Conservation (phyloP, 2,113 vertebrate genomes). For the Elgaria multicarinata region DNA sequence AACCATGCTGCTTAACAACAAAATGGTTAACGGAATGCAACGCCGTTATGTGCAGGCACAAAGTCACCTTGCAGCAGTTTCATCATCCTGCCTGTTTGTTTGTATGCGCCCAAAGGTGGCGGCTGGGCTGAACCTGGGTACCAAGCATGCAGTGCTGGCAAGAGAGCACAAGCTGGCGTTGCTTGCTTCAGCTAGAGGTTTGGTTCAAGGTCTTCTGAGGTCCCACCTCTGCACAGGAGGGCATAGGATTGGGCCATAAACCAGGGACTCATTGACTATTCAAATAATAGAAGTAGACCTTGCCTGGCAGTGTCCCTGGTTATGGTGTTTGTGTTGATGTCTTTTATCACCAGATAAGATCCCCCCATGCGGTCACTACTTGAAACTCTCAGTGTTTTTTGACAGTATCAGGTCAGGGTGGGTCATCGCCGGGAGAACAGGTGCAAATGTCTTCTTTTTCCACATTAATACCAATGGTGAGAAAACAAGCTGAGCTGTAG, state of each 20-base stretch:
- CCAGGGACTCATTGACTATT: not conserved
- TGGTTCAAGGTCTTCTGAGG: not conserved
- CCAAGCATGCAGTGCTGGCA: not conserved
- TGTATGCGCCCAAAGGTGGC: not conserved
- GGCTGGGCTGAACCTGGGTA: not conserved
- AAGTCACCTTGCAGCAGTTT: not conserved
- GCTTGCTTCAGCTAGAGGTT: not conserved
- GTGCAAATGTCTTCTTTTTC: not conserved
- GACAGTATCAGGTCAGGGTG: not conserved
- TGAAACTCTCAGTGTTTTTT: not conserved
- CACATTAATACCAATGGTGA: not conserved
- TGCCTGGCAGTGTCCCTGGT: not conserved
- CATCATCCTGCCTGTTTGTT: not conserved
- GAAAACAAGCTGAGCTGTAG: not conserved
- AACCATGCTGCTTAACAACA: no score
- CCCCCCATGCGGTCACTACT: not conserved
- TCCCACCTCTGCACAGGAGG: not conserved
- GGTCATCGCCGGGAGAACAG: not conserved
- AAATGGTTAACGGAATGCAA: no score
- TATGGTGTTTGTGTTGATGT: not conserved
- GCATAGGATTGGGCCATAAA: not conserved
- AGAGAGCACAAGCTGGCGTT: not conserved
- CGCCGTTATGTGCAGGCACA: no score
- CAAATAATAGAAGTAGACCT: not conserved
- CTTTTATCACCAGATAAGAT: not conserved